Base-by-base conservation (phyloP, 2,888 invertebrate species). In the Acronicta alni region DNA sequence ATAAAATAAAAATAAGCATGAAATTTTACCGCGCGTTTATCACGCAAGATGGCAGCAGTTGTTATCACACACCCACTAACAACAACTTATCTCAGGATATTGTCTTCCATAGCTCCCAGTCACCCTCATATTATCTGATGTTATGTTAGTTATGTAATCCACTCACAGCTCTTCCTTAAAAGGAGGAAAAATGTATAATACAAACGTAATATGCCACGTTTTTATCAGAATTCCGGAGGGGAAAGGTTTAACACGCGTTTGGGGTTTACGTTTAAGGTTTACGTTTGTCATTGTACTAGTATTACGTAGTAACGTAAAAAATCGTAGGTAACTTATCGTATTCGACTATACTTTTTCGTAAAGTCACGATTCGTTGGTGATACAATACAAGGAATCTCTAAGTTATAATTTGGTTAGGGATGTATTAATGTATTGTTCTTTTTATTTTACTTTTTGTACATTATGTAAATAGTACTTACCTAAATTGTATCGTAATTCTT, bases 211-310 rank as follows among this genome's bases (percentile, higher is more conserved):
- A 68, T 49, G 48, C 52, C 44, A 54, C 39, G 56, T 57, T 64
- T 67, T 58, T 69, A 61, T 54, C 56, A 14, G 32, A 30, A 26
- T 32, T 17, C 44, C 47, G 16, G 38, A 41, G 63, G 68, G 57
- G 44, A 30, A 41, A 68, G 63, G 68, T 63, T 63, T 63, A 26
- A 62, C 63, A 57, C 39, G 16, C 46, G 62, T 68, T 66, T 41
- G 3, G 3, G 23, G 37, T 45, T 66, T 37, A 12, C 30, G 30
- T 30, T 30, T 30, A 12, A 1, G 10, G 10, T 30, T 30, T 12
- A 12, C 43, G 43, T 51, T 44, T 41, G 32, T 52, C 17, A 9
- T 49, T n/a, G n/a, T n/a, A n/a, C n/a, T n/a, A 8, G 35, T 32
- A 20, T 18, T 42, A 15, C 30, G 10, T n/a, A 17, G n/a, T 37